Percentiles rank a stretch among this genome's conserved stretches.
phyloP scores from a whole-genome alignment of 2,888 invertebrate species.

The Amphipoea lucens region DNA sequence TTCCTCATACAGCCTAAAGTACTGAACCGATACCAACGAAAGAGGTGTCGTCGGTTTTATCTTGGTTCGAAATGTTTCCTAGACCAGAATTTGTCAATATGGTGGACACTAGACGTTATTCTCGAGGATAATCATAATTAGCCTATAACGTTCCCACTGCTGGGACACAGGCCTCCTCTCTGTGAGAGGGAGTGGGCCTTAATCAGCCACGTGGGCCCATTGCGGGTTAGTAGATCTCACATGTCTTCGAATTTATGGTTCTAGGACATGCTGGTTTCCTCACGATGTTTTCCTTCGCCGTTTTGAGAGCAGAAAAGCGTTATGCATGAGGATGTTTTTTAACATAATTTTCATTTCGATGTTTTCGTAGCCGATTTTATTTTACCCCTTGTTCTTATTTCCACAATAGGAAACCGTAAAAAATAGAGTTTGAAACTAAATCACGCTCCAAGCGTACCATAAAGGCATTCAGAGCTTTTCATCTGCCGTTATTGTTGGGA shows the following conservation, averaged over 20 bases:
- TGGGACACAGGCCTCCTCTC: no score
- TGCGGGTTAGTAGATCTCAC: no score
- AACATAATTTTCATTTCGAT: neutral
- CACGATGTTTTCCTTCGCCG: neutral
- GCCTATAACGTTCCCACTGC: no score
- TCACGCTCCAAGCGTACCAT: conserved; percentile 34
- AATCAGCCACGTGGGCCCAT: no score
- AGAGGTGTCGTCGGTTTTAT: neutral
- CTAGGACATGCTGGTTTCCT: no score
- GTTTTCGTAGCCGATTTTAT: neutral
- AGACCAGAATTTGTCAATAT: neutral
- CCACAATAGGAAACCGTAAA: neutral
- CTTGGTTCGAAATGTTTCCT: no score
- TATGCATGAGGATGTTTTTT: neutral
- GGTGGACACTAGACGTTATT: no score
- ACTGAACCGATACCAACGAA: neutral
- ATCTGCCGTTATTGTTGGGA: conserved; percentile 32
- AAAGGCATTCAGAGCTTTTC: conserved; percentile 36
- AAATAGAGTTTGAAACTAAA: conserved; percentile 34
- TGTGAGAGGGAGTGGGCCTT: no score
- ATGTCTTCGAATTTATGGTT: no score
- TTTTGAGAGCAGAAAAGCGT: neutral
- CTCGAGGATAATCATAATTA: no score
- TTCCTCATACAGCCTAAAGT: neutral
- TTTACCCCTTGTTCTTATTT: neutral